Conservation (phyloP, 2,113 vertebrate genomes). For the Phocoena phocoena region DNA sequence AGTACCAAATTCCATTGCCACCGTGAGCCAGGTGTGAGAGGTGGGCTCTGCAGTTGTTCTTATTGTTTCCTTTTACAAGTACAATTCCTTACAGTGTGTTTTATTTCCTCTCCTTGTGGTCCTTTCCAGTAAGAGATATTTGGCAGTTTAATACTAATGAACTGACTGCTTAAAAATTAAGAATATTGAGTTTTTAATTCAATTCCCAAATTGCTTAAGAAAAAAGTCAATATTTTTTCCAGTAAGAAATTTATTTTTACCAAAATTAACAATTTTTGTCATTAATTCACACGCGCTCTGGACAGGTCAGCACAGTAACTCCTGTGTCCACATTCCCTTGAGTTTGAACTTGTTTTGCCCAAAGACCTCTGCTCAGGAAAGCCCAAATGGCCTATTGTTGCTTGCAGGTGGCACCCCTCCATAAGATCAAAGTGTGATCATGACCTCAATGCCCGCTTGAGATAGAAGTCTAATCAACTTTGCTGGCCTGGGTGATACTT, state of each 20-base stretch:
- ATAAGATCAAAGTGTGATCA: neutral
- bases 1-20: neutral
- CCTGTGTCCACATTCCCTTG: neutral
- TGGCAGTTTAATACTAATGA: neutral
- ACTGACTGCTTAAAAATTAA: neutral
- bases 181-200: conserved; percentile 27
- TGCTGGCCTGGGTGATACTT: neutral
- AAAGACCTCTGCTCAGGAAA: neutral
- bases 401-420: neutral
- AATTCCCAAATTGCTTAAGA: conserved; percentile 3
- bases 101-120: neutral
- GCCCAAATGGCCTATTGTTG: neutral
- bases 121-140: neutral
- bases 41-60: too few relatives aligned
- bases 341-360: neutral
- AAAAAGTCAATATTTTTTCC: neutral
- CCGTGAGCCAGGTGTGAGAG: neutral
- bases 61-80: neutral
- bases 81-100: neutral
- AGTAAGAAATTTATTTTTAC: conserved; percentile 22
- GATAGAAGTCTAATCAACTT: neutral
- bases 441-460: neutral
- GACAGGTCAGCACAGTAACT: neutral
- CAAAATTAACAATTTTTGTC: conserved; percentile 13
- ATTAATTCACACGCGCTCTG: neutral